Conservation (phyloP, 2,113 vertebrate species). For the Microcebus murinus region DNA sequence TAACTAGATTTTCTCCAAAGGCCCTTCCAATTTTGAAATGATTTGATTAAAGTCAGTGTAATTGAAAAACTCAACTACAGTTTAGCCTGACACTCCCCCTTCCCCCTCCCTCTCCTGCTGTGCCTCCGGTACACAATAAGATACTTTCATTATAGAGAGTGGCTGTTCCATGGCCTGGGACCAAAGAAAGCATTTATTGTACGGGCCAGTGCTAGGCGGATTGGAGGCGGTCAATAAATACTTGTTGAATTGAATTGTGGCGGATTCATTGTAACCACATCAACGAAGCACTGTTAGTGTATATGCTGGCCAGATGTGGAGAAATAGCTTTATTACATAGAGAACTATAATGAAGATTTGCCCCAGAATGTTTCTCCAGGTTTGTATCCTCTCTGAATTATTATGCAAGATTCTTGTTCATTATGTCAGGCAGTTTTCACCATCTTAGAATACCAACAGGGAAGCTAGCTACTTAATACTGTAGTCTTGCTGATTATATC, state of each 20-base stretch:
- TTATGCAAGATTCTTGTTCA: neutral
- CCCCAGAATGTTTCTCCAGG: neutral
- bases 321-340: slow-evolving; percentile 29
- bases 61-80: neutral
- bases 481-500: neutral
- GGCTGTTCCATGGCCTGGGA: slow-evolving; percentile 58
- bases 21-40: neutral
- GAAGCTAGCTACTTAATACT: neutral
- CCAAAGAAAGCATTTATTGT: slow-evolving; percentile 81
- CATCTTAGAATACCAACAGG: neutral
- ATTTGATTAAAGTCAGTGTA: neutral
- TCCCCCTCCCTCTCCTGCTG: neutral
- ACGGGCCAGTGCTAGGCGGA: slow-evolving; percentile 36
- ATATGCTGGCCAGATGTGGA: neutral
- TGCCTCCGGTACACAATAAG: slow-evolving; percentile 43
- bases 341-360: neutral
- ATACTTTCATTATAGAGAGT: slow-evolving; percentile 62
- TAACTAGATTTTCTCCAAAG: neutral
- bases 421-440: slow-evolving; percentile 12
- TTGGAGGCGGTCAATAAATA: slow-evolving; percentile 65
- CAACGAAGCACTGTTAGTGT: slow-evolving; percentile 25
- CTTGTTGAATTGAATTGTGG: slow-evolving; percentile 61
- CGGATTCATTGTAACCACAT: slow-evolving; percentile 54
- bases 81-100: neutral
- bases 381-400: slow-evolving; percentile 23